Percentiles rank a stretch among this genome's conserved stretches.
phyloP scores from a whole-genome alignment of 2,888 invertebrate species.

The Amiota mariae region DNA sequence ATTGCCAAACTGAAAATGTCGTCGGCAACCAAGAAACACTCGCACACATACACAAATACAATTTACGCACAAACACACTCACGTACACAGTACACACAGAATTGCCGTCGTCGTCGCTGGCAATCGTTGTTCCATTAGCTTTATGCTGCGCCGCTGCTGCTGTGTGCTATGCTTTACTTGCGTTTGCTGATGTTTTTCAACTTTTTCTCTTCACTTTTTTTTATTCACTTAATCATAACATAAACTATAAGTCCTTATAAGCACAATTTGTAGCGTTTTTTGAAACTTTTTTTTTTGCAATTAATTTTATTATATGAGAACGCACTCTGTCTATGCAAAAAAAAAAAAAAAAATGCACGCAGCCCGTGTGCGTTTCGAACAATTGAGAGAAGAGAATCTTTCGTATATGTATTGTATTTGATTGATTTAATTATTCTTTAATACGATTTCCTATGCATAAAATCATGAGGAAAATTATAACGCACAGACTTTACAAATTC shows the following conservation, averaged over 20 bases:
- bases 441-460: too few species aligned
- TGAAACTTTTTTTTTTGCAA: not conserved
- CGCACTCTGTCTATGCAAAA: slow-evolving; percentile 7
- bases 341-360: not conserved
- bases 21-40: slow-evolving; percentile 8
- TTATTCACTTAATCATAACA: slow-evolving; percentile 16
- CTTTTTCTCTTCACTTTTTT: not conserved
- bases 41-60: slow-evolving; percentile 22
- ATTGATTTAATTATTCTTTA: too few species aligned
- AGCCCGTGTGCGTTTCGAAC: not conserved
- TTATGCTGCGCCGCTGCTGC: not conserved
- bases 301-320: not conserved
- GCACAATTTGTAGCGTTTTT: slow-evolving; percentile 6
- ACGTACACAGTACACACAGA: slow-evolving; percentile 29
- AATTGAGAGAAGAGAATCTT: not conserved
- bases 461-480: too few species aligned
- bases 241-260: slow-evolving; percentile 27
- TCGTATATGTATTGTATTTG: too few species aligned
- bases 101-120: not conserved
- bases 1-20: slow-evolving; percentile 27
- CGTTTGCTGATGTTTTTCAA: slow-evolving; percentile 1
- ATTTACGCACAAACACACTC: slow-evolving; percentile 35
- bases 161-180: not conserved
- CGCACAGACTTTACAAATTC: too few species aligned
- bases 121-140: not conserved